Evolutionary conservation across 2,797 vertebrate species (phyloP), one percentile per base, ranked within the genome.

Genomic region (Salmo trutta): DNA sequence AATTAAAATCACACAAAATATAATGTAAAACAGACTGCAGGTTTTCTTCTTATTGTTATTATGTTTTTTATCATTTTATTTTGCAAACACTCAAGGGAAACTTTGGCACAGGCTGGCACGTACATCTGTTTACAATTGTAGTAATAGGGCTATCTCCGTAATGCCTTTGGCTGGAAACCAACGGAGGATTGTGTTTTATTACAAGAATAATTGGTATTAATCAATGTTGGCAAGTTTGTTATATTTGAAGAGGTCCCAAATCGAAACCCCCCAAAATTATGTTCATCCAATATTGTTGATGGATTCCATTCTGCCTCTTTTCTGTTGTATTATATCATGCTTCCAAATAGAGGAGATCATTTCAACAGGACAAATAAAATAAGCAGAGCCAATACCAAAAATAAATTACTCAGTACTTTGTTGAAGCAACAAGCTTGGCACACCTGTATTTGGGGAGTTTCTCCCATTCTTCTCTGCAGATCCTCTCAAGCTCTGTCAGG

Each of bases 41-140:
- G 76, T 64, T 8, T 75, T 84, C 76, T 65, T 56, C 36, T 10
- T 36, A 15, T 72, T 71, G 41, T n/a, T 80, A 79, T 78, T 67
- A 68, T 78, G 78, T 69, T 8, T 76, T 87, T 83, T 74, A 65
- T 62, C 5, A 41, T 82, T 86, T 89, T 85, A 84, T 86, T 88
- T 85, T 68, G 76, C 78, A 81, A 79, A 87, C 71, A 83, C 79
- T 76, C 72, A 15, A 53, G 78, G 88, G 87, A 86, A 87, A 83
- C 80, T 85, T 82, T 79, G 82, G 78, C 6, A 47, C 81, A 84
- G 81, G 79, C 69, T 89, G 76, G 78, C 79, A 88, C 91, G 14
- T 47, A 56, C n/a, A 93, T 93, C 88, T 94, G 93, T 89, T 92
- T 85, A 90, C 88, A 80, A 89, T 94, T 93, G 86, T 70, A 71